Percentiles rank a stretch among this genome's conserved stretches.
phyloP scores from a whole-genome alignment of 2,797 vertebrate species.

The Eulemur rubriventer region DNA sequence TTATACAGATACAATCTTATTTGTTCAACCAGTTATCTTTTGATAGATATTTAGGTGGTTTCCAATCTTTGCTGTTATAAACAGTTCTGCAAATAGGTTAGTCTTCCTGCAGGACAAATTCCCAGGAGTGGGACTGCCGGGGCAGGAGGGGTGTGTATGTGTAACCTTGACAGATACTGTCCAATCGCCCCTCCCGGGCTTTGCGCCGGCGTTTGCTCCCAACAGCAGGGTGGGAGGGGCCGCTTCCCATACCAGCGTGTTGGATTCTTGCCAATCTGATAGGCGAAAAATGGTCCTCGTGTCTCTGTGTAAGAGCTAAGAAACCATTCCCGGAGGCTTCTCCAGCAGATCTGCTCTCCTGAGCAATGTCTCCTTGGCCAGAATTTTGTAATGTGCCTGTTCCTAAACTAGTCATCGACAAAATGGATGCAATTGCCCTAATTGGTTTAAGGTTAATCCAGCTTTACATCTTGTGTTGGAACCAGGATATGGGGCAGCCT shows the following conservation, averaged over 20 bases:
- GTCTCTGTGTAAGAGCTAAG: not conserved
- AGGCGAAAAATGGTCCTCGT: not conserved
- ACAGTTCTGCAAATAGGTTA: slow-evolving; percentile 39
- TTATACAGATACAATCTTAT: not conserved
- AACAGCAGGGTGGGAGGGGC: not conserved
- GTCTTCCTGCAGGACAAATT: slow-evolving; percentile 31
- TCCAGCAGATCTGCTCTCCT: not conserved
- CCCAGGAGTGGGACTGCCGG: not conserved
- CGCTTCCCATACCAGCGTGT: not conserved
- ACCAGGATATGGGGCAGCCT: not conserved
- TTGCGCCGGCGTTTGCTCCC: not conserved
- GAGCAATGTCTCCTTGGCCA: not conserved
- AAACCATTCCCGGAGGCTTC: not conserved
- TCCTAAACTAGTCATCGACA: not conserved
- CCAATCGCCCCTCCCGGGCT: not conserved
- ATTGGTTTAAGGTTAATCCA: slow-evolving; percentile 10
- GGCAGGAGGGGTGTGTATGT: not conserved
- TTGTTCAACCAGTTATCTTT: slow-evolving; percentile 54
- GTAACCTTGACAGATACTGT: slow-evolving; percentile 40
- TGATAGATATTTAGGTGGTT: slow-evolving; percentile 46
- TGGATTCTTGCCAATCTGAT: slow-evolving; percentile 32
- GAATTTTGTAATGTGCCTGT: not conserved
- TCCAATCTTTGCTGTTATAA: slow-evolving; percentile 49
- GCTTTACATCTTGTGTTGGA: not conserved
- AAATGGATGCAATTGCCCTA: not conserved